Percentiles rank a stretch among this genome's conserved stretches.
Conservation (phyloP, 2,797 vertebrate species). For the Myotis daubentonii region DNA sequence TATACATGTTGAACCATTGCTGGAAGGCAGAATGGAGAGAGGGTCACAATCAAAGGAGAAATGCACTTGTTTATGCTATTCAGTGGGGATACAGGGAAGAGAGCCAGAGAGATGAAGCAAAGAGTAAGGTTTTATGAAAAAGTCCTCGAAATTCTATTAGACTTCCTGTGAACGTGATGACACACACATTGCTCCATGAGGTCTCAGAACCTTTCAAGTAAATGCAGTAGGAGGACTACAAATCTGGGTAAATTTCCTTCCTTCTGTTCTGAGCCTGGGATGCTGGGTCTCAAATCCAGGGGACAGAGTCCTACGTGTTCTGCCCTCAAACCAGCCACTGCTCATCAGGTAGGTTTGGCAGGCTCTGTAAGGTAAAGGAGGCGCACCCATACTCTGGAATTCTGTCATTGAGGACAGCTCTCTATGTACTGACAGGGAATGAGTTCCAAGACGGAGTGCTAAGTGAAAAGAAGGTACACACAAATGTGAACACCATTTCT, state of each 20-base stretch:
- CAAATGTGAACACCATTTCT: not conserved
- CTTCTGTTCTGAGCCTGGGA: not conserved
- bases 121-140: conserved; percentile 23
- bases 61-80: not conserved
- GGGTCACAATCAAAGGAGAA: conserved; percentile 15
- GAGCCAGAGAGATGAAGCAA: not conserved
- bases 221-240: not conserved
- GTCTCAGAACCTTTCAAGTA: not conserved
- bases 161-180: not conserved
- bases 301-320: not conserved
- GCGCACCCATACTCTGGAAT: not conserved
- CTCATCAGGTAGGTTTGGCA: not conserved
- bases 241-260: not conserved
- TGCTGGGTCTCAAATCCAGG: not conserved
- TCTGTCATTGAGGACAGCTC: not conserved
- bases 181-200: not conserved
- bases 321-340: not conserved
- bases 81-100: not conserved
- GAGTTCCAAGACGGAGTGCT: not conserved
- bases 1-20: conserved; percentile 98
- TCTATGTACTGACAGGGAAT: not conserved
- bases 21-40: conserved; percentile 81
- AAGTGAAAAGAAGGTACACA: conserved; percentile 4
- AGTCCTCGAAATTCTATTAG: conserved; percentile 19
- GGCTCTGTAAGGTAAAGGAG: not conserved